phyloP scores from a whole-genome alignment of 2,797 vertebrate genomes.

The Notolabrus celidotus region DNA sequence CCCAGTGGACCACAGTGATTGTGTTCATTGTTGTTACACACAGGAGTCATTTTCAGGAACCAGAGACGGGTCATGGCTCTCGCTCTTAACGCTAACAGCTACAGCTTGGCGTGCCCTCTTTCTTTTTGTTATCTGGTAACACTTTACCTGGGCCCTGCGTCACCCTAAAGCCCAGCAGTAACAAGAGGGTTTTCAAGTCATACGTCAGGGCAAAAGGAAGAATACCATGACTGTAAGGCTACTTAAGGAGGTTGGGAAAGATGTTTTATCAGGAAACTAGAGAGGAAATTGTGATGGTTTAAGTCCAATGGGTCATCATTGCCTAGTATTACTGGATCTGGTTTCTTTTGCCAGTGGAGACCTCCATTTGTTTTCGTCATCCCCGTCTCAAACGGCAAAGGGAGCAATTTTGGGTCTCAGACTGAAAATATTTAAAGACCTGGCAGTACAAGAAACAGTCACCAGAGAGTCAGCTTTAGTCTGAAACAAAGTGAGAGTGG shows the following conservation, averaged over 20 bases:
- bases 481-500: constrained; percentile 55
- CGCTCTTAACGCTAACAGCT: constrained; percentile 68
- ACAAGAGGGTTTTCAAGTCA: constrained; percentile 56
- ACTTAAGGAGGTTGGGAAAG: constrained; percentile 54
- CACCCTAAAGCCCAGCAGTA: constrained; percentile 58
- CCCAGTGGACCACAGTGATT: constrained; percentile 79
- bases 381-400: constrained; percentile 15
- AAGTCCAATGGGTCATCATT: constrained; percentile 43
- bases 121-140: constrained; percentile 75
- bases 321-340: constrained; percentile 31
- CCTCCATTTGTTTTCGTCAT: constrained; percentile 11
- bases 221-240: constrained; percentile 50
- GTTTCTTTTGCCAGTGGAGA: constrained; percentile 31
- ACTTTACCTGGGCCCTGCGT: constrained; percentile 75
- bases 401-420: constrained; percentile 35
- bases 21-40: constrained; percentile 71
- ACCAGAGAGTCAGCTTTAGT: constrained; percentile 30
- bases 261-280: constrained; percentile 49
- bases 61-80: constrained; percentile 61
- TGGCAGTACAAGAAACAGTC: constrained; percentile 40
- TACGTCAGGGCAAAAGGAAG: constrained; percentile 65
- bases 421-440: constrained; percentile 52
- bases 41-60: constrained; percentile 75
- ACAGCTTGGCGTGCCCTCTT: constrained; percentile 54
- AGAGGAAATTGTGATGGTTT: constrained; percentile 53